phyloP scores from a whole-genome alignment of 2,113 vertebrate genomes.

The Antennarius striatus region DNA sequence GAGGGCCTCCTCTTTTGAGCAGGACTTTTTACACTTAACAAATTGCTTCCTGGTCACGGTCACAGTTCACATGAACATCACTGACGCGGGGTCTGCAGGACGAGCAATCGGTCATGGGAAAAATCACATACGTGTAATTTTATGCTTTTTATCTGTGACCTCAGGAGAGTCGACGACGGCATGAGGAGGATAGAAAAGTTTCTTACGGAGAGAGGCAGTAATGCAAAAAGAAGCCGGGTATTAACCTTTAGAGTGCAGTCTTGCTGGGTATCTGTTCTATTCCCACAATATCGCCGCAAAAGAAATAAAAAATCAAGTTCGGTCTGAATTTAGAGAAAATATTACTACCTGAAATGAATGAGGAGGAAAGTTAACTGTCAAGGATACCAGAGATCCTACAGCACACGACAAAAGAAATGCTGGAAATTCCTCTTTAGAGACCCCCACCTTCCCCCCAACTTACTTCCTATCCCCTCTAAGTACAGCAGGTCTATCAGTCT shows the following conservation, averaged over 20 bases:
- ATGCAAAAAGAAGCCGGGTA: too few species aligned
- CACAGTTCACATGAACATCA: conserved; percentile 59
- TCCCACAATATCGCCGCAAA: too few species aligned
- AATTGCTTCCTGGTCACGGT: conserved; percentile 78
- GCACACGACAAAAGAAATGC: conserved; percentile 51
- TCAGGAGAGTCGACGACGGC: too few species aligned
- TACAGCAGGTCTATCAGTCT: conserved; percentile 37
- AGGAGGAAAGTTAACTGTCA: not conserved
- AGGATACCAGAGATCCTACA: conserved; percentile 5
- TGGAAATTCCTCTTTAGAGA: conserved; percentile 29
- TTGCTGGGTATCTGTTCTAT: too few species aligned
- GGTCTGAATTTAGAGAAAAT: too few species aligned
- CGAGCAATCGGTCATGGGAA: conserved; percentile 42
- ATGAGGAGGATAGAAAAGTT: too few species aligned
- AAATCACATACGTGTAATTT: conserved; percentile 37
- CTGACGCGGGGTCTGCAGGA: conserved; percentile 37
- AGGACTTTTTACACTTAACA: conserved; percentile 63
- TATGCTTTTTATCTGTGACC: conserved; percentile 16
- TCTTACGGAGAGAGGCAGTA: too few species aligned
- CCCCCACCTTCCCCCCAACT: not conserved
- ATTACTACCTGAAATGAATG: too few species aligned
- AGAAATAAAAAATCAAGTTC: too few species aligned
- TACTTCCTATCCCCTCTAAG: conserved; percentile 45
- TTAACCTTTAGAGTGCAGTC: too few species aligned
- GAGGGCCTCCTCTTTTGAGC: conserved; percentile 24